Base-by-base conservation (phyloP, 2,113 vertebrate genomes). In the Natator depressus region DNA sequence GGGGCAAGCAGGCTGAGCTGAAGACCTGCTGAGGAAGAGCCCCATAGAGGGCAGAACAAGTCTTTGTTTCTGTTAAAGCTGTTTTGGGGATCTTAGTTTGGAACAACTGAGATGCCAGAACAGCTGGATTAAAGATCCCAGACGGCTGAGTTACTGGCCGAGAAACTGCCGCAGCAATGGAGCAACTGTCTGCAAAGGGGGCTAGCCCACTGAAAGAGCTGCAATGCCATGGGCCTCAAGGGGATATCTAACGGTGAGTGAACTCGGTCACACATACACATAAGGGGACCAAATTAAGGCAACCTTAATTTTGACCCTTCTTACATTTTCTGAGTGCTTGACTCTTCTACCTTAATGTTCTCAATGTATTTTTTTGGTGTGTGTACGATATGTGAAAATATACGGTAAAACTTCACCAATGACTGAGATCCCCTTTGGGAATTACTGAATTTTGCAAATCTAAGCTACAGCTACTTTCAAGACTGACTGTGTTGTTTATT, bases 351-450 rank as follows among this genome's bases (percentile, higher is more conserved):
- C 14, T 35, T 16, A 62, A 62, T 62, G 29, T 62, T 62, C 13
- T 59, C 27, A 59, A 29, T 62, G 59, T 29, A 62, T 62, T 62
- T 62, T 62, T 62, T 31, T 31, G 6, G 53, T 62, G 10, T 62
- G 27, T 62, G 29, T 62, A 62, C 59, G 14, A 29, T 53, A 75
- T 86, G 82, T 78, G 89, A 96, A 89, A 81, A 89, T 22, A 79
- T 62, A n/a, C 38, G 47, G 49, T 46, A 89, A 81, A 79, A 95
- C 50, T 89, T 95, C 93, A 93, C 93, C 91, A 91, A 93, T 94
- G 89, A 94, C 89, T 51, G 69, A 91, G 95, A 96, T 92, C 53
- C 94, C 78, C 85, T 31, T 46, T 89, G 88, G 84, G 75, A 89
- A 51, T 75, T 50, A 75, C 53, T 62, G 53, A 88, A 81, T 87